Evolutionary conservation across 2,888 invertebrate species (phyloP).

Genomic region (Drosophila kanekoi): DNA sequence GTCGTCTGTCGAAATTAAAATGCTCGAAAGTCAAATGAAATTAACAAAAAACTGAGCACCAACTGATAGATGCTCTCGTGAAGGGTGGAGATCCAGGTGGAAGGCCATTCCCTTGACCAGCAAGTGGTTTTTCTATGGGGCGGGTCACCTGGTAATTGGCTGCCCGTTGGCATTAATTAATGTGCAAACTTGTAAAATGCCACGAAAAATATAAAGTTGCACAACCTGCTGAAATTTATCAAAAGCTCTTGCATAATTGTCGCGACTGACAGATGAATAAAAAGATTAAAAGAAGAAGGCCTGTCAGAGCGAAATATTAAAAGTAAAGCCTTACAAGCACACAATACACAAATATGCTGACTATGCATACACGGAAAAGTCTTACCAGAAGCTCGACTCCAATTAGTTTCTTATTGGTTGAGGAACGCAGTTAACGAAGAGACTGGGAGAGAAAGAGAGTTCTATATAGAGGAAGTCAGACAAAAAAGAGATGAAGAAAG

Average conservation of each 20-base stretch:
- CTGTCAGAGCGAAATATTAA: neutral
- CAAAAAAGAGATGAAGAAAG: too few species aligned
- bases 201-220: neutral
- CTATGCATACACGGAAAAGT: too few species aligned
- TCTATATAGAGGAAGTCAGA: too few species aligned
- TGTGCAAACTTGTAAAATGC: conserved; percentile 43
- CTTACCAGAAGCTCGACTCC: neutral
- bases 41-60: conserved; percentile 40
- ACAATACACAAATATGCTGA: too few species aligned
- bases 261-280: too few species aligned
- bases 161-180: conserved; percentile 57
- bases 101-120: too few species aligned
- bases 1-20: conserved; percentile 52
- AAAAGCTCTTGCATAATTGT: conserved; percentile 1
- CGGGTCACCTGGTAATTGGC: conserved; percentile 5
- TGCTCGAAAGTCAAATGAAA: conserved; percentile 55
- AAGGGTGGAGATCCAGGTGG: neutral
- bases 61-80: conserved; percentile 25
- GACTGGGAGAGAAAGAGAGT: neutral
- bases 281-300: too few species aligned
- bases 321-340: too few species aligned
- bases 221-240: neutral
- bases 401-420: too few species aligned
- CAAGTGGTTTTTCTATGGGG: neutral
- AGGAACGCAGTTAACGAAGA: neutral